Percentiles rank a stretch among this genome's conserved stretches.
Evolutionary conservation across 2,113 vertebrate genomes (phyloP).

Genomic region (Oncorhynchus tshawytscha): DNA sequence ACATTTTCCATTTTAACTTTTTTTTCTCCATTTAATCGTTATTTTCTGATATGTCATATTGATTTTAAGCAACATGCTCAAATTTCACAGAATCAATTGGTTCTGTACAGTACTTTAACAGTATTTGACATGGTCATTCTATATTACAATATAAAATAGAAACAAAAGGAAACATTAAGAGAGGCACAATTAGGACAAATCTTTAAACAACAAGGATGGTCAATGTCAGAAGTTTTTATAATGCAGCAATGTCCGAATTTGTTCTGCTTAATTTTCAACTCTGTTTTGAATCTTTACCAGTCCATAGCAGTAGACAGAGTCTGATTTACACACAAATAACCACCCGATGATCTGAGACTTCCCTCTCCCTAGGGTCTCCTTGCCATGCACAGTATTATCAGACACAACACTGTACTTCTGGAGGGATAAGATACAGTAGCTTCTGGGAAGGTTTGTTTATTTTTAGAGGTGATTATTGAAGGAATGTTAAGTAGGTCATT

Average conservation of each 20-base stretch:
- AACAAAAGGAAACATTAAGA: no score
- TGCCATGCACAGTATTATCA: background rate
- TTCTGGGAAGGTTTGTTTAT: background rate
- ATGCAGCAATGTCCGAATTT: background rate
- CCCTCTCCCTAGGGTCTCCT: no score
- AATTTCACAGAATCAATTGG: constrained; percentile 6
- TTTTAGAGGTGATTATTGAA: background rate
- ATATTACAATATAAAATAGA: background rate
- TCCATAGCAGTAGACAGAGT: background rate
- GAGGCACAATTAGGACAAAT: no score
- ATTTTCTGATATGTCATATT: background rate
- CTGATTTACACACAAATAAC: background rate
- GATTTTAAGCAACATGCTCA: background rate
- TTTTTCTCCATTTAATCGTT: background rate
- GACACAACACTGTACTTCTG: no score
- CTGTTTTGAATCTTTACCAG: background rate
- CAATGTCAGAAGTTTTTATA: background rate
- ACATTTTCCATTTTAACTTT: background rate
- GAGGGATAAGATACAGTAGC: background rate
- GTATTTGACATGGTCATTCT: background rate
- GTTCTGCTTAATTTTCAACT: no score
- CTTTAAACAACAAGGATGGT: no score
- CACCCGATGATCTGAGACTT: background rate
- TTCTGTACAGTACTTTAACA: background rate
- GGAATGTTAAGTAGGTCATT: background rate